Evolutionary conservation across 2,113 vertebrate species (phyloP).

Genomic region (Mionectes macconnelli): DNA sequence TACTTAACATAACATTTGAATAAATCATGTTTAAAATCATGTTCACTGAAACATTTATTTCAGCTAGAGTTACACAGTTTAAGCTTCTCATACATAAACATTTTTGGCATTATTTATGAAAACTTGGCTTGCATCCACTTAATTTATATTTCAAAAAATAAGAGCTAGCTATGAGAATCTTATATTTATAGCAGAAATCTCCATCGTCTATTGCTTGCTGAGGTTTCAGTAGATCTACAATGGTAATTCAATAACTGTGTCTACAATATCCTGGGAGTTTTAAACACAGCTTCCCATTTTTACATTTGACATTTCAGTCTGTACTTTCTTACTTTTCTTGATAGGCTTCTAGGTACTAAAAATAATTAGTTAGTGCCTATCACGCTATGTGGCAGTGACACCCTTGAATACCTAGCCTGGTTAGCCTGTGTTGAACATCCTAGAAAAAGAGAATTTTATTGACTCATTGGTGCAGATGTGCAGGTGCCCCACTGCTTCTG

Average conservation of each 20-base stretch:
- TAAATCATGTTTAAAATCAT: slow-evolving; percentile 68
- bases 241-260: slow-evolving; percentile 47
- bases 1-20: slow-evolving; percentile 67
- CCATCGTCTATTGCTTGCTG: slow-evolving; percentile 12
- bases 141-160: slow-evolving; percentile 49
- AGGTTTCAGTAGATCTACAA: slow-evolving; percentile 48
- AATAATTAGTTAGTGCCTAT: slow-evolving; percentile 38
- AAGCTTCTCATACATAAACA: slow-evolving; percentile 65
- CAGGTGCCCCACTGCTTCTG: not conserved
- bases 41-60: slow-evolving; percentile 63
- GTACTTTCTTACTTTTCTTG: slow-evolving; percentile 32
- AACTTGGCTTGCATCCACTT: slow-evolving; percentile 29
- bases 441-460: not conserved
- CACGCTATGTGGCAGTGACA: not conserved
- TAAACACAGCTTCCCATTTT: slow-evolving; percentile 41
- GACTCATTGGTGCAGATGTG: not conserved
- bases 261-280: slow-evolving; percentile 42
- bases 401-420: not conserved
- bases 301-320: slow-evolving; percentile 39
- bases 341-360: slow-evolving; percentile 34
- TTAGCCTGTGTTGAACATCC: not conserved
- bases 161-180: slow-evolving; percentile 3
- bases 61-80: slow-evolving; percentile 10
- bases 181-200: slow-evolving; percentile 39
- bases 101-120: slow-evolving; percentile 64